A percentile compares a stretch with the other conserved stretches of the same genome.
These are phyloP conservation scores for Dendroctonus valens DNA, from an alignment of 1,140 invertebrate species.

Conservation along the genomic window DNA sequence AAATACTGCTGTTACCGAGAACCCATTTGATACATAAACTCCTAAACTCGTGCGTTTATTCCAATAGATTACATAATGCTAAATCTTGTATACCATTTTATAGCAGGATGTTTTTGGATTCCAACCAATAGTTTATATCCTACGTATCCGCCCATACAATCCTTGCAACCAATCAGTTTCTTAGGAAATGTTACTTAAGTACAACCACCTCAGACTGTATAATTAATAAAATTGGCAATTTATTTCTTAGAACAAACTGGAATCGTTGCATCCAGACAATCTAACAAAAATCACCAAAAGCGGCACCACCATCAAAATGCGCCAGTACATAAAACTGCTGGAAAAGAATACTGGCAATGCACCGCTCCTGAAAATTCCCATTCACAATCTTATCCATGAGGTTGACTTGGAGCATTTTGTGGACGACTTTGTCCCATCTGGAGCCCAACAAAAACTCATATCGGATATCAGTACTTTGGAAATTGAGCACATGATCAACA, in stretches of 20 bases:
- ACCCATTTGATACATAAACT: too few species aligned
- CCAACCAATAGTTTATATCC: too few species aligned
- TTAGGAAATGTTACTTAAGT: too few species aligned
- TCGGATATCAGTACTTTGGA: constrained; percentile 8
- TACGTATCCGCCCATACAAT: too few species aligned
- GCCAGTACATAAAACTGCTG: constrained; percentile 25
- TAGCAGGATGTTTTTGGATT: too few species aligned
- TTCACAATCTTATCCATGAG: constrained; percentile 37
- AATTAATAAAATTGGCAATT: too few species aligned
- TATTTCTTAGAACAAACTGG: background rate
- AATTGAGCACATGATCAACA: constrained; percentile 7
- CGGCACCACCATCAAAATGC: constrained; percentile 13
- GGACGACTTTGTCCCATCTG: constrained; percentile 19
- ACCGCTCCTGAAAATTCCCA: constrained; percentile 35
- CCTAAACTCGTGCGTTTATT: too few species aligned
- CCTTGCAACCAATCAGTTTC: too few species aligned
- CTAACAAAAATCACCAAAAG: constrained; percentile 21
- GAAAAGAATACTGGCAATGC: constrained; percentile 14
- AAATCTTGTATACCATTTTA: too few species aligned
- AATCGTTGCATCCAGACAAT: constrained; percentile 3
- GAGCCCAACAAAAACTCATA: background rate
- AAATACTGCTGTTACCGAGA: too few species aligned
- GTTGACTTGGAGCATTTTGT: constrained; percentile 38
- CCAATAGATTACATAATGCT: too few species aligned
- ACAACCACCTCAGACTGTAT: too few species aligned